phyloP scores from a whole-genome alignment of 1,140 invertebrate genomes.

The Heliconius hermathena region DNA sequence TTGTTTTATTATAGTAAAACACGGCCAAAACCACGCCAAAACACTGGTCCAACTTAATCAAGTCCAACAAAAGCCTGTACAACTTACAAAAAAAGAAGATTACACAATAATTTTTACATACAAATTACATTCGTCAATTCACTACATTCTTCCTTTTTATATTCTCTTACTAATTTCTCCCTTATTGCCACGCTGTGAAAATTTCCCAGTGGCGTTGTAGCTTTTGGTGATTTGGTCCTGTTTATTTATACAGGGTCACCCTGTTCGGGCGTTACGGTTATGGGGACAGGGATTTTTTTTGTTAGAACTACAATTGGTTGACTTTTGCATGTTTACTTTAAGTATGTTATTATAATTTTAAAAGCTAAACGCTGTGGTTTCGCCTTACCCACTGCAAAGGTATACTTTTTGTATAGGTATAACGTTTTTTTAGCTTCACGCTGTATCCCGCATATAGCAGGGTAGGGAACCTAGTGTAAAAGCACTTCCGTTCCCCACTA shows the following conservation, averaged over 20 bases:
- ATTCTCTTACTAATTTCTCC: conserved; percentile 29
- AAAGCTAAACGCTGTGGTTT: too few species aligned
- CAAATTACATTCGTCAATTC: conserved; percentile 32
- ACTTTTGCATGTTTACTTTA: not conserved
- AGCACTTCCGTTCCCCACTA: not conserved
- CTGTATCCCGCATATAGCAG: not conserved
- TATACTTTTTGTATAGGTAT: too few species aligned
- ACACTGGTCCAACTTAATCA: not conserved
- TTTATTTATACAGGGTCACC: conserved; percentile 32
- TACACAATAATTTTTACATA: conserved; percentile 29
- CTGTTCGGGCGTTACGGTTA: conserved; percentile 21
- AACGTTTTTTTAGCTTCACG: not conserved
- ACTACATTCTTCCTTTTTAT: not conserved
- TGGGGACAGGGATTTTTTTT: not conserved
- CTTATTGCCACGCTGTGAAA: conserved; percentile 32
- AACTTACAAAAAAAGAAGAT: not conserved
- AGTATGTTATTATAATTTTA: not conserved
- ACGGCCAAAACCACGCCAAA: not conserved
- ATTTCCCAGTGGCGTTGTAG: conserved; percentile 31
- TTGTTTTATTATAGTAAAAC: not conserved
- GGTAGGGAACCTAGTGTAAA: not conserved
- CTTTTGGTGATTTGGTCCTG: conserved; percentile 30
- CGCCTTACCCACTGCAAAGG: too few species aligned
- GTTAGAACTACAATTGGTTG: not conserved
- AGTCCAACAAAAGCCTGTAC: not conserved